Evolutionary conservation across 1,140 invertebrate species (phyloP), one percentile per base, ranked within the genome.

Genomic region (Rhysida immarginata): DNA sequence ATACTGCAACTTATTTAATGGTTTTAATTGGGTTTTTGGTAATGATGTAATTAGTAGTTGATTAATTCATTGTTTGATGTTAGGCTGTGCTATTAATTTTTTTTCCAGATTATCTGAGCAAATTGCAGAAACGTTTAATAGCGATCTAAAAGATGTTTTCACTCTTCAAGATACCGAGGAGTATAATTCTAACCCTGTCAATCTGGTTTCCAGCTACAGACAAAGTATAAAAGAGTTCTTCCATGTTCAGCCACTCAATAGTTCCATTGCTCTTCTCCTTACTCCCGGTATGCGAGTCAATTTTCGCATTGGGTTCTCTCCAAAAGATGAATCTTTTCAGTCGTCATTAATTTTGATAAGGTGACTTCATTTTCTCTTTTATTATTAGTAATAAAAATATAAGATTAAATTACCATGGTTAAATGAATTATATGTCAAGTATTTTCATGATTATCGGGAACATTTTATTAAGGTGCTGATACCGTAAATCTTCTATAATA

Each of bases 341-440:
- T 71, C 73, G n/a, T 77, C 75, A 43, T 59, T 77, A 54, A 68
- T 77, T 49, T 61, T 77, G 51, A 74, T 78, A 41, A 71, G 72
- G 70, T 72, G 61, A 55, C 61, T 61, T 27, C 16, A 35, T 35
- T 35, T 35, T 35, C n/a, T n/a, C n/a, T n/a, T n/a, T n/a, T n/a
- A n/a, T n/a, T n/a, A n/a, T n/a, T n/a, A n/a, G n/a, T n/a, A n/a
- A n/a, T n/a, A n/a, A n/a, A n/a, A n/a, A n/a, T n/a, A n/a, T n/a
- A n/a, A n/a, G n/a, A n/a, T n/a, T n/a, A n/a, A n/a, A n/a, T n/a
- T n/a, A n/a, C n/a, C n/a, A n/a, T n/a, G n/a, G n/a, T n/a, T n/a
- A n/a, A n/a, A n/a, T n/a, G n/a, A n/a, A n/a, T n/a, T n/a, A n/a
- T n/a, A n/a, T n/a, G n/a, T n/a, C n/a, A n/a, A n/a, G n/a, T n/a